These are phyloP conservation scores for Hippocampus kuda DNA, from an alignment of 2,797 vertebrate genomes.

Conservation along the genomic window DNA sequence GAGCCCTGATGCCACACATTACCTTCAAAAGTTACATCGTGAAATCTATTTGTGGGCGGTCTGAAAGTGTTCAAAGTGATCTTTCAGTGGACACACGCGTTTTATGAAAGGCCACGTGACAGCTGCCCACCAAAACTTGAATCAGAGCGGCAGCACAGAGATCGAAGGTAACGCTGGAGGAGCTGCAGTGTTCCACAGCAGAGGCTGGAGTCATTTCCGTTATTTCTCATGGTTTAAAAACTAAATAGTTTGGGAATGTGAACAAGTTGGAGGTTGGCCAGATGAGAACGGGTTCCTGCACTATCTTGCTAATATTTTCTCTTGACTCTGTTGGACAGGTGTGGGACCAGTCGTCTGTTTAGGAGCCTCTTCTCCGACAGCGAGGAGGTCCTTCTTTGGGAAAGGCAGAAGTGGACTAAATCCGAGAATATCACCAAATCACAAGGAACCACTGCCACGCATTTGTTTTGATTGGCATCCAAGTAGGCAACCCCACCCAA, in stretches of 20 bases:
- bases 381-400: conserved; percentile 20
- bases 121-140: too few species aligned
- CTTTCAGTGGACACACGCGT: too few species aligned
- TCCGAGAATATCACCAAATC: conserved; percentile 39
- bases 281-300: neutral
- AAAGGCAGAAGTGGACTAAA: conserved; percentile 29
- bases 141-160: too few species aligned
- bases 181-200: too few species aligned
- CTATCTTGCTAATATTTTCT: neutral
- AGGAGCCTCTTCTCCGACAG: conserved; percentile 46
- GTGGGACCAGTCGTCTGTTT: conserved; percentile 99
- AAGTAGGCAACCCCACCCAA: conserved; percentile 27
- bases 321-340: conserved; percentile 64
- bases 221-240: too few species aligned
- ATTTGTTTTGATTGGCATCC: conserved; percentile 36
- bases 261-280: neutral
- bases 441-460: conserved; percentile 58
- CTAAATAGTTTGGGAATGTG: neutral
- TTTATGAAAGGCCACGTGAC: too few species aligned
- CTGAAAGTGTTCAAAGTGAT: too few species aligned
- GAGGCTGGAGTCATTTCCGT: too few species aligned
- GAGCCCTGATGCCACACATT: too few species aligned
- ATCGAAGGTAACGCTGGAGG: too few species aligned
- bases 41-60: too few species aligned
- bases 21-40: too few species aligned